These are phyloP conservation scores for Lagenorhynchus albirostris DNA, from an alignment of 2,113 vertebrate species.

Conservation along the genomic window DNA sequence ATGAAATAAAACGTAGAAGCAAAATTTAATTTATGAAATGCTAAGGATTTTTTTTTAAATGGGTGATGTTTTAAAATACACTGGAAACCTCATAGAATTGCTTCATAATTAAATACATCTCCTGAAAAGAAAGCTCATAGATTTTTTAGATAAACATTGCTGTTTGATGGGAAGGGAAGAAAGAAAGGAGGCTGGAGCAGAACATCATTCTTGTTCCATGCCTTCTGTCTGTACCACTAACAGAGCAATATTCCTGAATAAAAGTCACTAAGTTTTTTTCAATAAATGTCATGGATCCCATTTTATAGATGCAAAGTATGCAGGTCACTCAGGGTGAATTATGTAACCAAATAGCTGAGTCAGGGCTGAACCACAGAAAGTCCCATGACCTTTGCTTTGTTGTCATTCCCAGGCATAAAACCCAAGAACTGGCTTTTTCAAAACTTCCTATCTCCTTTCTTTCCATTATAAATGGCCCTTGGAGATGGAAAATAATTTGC, in stretches of 20 bases:
- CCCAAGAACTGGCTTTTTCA: neutral
- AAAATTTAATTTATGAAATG: slow-evolving; percentile 51
- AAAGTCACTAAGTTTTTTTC: slow-evolving; percentile 6
- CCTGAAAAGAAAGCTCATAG: slow-evolving; percentile 46
- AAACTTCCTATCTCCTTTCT: slow-evolving; percentile 33
- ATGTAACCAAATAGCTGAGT: slow-evolving; percentile 6
- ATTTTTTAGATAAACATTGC: slow-evolving; percentile 55
- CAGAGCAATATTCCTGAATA: neutral
- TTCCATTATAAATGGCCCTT: slow-evolving; percentile 46
- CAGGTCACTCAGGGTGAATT: slow-evolving; percentile 45
- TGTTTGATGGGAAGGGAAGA: neutral
- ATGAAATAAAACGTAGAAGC: neutral
- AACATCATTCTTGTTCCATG: neutral
- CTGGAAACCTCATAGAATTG: neutral
- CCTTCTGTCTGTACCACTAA: neutral
- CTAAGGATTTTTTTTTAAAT: neutral
- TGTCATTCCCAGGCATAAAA: slow-evolving; percentile 29
- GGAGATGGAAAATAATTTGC: slow-evolving; percentile 40
- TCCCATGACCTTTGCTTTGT: neutral
- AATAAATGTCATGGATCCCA: slow-evolving; percentile 28
- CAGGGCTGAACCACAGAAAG: slow-evolving; percentile 18
- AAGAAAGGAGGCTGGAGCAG: slow-evolving; percentile 1
- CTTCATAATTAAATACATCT: slow-evolving; percentile 49
- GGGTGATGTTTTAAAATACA: neutral
- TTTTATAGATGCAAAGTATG: slow-evolving; percentile 32